phyloP scores from a whole-genome alignment of 2,888 invertebrate genomes.

The Esperia sulphurella region DNA sequence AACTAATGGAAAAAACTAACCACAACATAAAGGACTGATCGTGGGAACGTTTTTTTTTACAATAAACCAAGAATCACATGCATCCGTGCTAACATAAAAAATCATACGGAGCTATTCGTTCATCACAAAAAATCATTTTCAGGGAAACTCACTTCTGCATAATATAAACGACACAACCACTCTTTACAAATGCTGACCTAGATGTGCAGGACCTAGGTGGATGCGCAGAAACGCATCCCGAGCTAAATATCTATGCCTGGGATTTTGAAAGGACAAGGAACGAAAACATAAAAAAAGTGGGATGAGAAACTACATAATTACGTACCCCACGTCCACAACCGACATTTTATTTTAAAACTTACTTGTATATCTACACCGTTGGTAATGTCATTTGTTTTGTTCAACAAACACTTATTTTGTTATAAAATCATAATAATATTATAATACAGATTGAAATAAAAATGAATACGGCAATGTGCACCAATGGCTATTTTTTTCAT shows the following conservation, averaged over 20 bases:
- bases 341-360: slow-evolving; percentile 23
- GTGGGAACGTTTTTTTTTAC: slow-evolving; percentile 61
- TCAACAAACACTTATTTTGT: slow-evolving; percentile 25
- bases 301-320: slow-evolving; percentile 52
- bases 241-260: slow-evolving; percentile 43
- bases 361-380: slow-evolving; percentile 37
- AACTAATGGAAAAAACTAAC: slow-evolving; percentile 18
- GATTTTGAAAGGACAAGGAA: slow-evolving; percentile 49
- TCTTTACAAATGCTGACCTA: slow-evolving; percentile 31
- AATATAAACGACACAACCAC: slow-evolving; percentile 28
- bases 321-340: slow-evolving; percentile 48
- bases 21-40: slow-evolving; percentile 43
- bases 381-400: slow-evolving; percentile 34
- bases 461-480: slow-evolving; percentile 51
- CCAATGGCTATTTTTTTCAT: slow-evolving; percentile 33
- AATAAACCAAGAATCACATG: slow-evolving; percentile 45
- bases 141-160: slow-evolving; percentile 44
- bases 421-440: slow-evolving; percentile 39
- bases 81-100: slow-evolving; percentile 28
- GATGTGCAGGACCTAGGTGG: slow-evolving; percentile 29
- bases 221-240: slow-evolving; percentile 56
- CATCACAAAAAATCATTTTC: slow-evolving; percentile 21
- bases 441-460: slow-evolving; percentile 35
- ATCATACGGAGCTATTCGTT: background rate
- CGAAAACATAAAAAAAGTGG: slow-evolving; percentile 59